Percentiles rank a stretch among this genome's conserved stretches.
Conservation (phyloP, 1,140 invertebrate genomes). For the Pectinophora gossypiella region DNA sequence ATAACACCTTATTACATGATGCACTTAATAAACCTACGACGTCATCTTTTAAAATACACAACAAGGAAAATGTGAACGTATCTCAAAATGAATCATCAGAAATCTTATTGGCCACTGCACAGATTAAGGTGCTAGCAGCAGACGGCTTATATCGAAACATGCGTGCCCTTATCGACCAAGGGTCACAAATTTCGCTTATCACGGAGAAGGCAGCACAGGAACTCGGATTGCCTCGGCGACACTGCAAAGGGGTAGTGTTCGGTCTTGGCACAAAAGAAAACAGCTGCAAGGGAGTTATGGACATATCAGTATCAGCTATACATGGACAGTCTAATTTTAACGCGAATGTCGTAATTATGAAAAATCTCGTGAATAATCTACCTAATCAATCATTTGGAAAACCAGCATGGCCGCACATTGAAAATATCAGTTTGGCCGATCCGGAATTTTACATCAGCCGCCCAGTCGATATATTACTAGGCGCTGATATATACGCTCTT, state of each 20-base stretch:
- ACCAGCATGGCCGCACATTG: conserved; percentile 8
- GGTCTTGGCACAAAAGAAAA: background rate
- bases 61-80: background rate
- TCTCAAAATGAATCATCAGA: conserved; percentile 6
- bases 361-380: conserved; percentile 10
- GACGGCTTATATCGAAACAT: conserved; percentile 10
- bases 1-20: background rate
- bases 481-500: conserved; percentile 8
- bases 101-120: conserved; percentile 11
- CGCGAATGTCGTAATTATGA: conserved; percentile 6
- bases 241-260: background rate
- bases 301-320: background rate
- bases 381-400: conserved; percentile 12
- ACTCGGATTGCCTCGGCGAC: background rate
- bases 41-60: too few species aligned
- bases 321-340: background rate
- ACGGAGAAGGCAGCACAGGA: conserved; percentile 5
- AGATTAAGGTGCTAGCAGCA: conserved; percentile 9
- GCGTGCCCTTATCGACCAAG: conserved; percentile 34
- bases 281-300: background rate
- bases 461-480: conserved; percentile 15
- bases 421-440: conserved; percentile 12
- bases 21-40: background rate
- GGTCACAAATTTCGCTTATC: conserved; percentile 10
- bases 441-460: conserved; percentile 8